phyloP scores from a whole-genome alignment of 1,140 invertebrate genomes.

The Rhopalosiphum padi region DNA sequence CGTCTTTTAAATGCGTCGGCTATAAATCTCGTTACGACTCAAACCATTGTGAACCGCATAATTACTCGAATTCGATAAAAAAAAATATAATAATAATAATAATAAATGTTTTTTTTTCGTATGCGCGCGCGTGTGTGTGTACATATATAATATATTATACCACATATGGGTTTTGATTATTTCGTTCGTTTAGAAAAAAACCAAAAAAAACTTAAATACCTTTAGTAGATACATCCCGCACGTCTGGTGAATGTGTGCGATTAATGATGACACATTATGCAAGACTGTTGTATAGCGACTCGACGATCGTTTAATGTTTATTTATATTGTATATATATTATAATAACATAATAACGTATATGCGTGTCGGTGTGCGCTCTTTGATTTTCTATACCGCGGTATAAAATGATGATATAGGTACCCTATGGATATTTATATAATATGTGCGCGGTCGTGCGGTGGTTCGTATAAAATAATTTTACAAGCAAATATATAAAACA shows the following conservation, averaged over 20 bases:
- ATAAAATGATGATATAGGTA: not conserved
- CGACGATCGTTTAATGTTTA: not conserved
- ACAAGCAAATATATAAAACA: conserved; percentile 26
- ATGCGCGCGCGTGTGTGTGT: too few species aligned
- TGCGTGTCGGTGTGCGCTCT: not conserved
- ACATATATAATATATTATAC: not conserved
- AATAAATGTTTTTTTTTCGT: not conserved
- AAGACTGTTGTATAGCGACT: not conserved
- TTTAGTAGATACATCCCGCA: not conserved
- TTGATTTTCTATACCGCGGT: not conserved
- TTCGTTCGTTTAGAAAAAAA: not conserved
- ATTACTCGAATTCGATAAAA: conserved; percentile 1
- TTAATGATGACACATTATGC: not conserved
- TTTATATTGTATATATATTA: not conserved
- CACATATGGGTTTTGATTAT: not conserved
- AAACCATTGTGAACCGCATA: not conserved
- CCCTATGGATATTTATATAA: not conserved
- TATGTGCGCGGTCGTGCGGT: not conserved
- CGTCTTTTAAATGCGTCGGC: not conserved
- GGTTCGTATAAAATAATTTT: not conserved
- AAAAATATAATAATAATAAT: not conserved
- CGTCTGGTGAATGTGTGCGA: not conserved
- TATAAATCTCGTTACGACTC: not conserved
- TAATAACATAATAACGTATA: not conserved
- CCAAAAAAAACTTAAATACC: not conserved